Base-by-base conservation (phyloP, 2,888 invertebrate species). In the Villa cingulata region DNA sequence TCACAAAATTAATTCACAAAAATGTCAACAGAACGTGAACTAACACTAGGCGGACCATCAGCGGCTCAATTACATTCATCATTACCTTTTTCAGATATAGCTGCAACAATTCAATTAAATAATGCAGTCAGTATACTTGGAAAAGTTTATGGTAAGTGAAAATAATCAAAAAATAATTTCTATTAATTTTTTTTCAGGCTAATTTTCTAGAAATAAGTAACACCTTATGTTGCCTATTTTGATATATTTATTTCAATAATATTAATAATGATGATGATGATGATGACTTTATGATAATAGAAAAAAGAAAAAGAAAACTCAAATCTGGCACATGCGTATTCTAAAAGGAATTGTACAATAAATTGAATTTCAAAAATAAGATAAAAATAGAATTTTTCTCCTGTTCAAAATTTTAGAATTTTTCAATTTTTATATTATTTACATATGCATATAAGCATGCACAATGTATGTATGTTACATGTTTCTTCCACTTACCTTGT, bases 1-100 rank as follows among this genome's bases (percentile, higher is more conserved):
- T 6, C 12, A 39, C 39, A 18, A 39, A 39, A 39, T 18, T 18
- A 39, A 39, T 12, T 12, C 19, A 41, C 3, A 23, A 29, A 5
- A 59, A 76, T 76, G 76, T 74, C 76, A 55, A 72, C 76, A 59
- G 76, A 76, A 64, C 71, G 74, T 57, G 75, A 76, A 64, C 65
- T 74, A 61, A 72, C 70, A 54, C 64, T 63, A 39, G 68, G 71
- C 45, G 70, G 64, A 56, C 70, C 72, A 65, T 32, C 29, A 32
- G 70, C 72, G 58, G 70, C 72, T 58, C 64, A 67, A 60, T 63
- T 66, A 60, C 65, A 73, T 58, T 64, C 73, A 54, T 63, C 73
- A 54, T 68, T 75, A 58, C 65, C 71, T 54, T 63, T 68, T 59
- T 69, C 73, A 48, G 73, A 73, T 62, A 63, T 74, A 55, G 70